phyloP scores from a whole-genome alignment of 2,113 vertebrate species.

The Corythaeola cristata region DNA sequence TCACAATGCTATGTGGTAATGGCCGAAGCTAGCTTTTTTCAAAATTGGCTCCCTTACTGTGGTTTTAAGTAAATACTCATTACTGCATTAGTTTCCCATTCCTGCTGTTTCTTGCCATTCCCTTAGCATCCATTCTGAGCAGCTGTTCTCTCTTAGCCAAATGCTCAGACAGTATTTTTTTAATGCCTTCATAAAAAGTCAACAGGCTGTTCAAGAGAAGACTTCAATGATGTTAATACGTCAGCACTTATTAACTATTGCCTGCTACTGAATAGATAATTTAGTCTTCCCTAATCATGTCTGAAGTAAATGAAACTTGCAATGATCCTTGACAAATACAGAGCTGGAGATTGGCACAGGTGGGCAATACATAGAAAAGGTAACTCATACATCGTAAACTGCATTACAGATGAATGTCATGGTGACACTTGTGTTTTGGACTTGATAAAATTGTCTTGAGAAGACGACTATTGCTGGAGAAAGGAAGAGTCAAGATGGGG shows the following conservation, averaged over 20 bases:
- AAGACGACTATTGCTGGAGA: not conserved
- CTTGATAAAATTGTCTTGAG: not conserved
- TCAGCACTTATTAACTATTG: not conserved
- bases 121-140: not conserved
- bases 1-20: not conserved
- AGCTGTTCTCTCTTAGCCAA: not conserved
- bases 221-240: not conserved
- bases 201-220: not conserved
- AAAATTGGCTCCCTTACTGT: not conserved
- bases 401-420: not conserved
- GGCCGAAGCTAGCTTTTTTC: not conserved
- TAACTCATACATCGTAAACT: not conserved
- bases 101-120: not conserved
- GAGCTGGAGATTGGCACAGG: not conserved
- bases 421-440: not conserved
- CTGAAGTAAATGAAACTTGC: not conserved
- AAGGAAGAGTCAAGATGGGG: accelerated
- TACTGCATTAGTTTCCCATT: not conserved
- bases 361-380: not conserved
- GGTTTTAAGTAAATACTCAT: not conserved
- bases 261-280: not conserved
- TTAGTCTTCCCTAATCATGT: not conserved
- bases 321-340: not conserved
- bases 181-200: not conserved
- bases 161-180: not conserved